Evolutionary conservation across 2,888 invertebrate species (phyloP).

Genomic region (Neoitamus cyanurus): DNA sequence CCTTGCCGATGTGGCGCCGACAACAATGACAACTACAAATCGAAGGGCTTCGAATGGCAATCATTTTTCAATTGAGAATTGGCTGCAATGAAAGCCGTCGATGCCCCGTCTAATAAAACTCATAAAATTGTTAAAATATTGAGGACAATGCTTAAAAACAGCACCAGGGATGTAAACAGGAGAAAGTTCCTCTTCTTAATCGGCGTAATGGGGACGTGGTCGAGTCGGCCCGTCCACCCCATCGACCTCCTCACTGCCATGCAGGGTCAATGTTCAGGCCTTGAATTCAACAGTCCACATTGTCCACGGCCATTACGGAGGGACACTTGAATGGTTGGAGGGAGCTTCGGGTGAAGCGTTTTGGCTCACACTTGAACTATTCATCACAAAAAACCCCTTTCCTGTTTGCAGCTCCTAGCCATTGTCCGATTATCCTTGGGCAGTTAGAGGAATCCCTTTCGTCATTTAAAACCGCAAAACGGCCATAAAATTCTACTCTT

Average conservation of each 20-base stretch:
- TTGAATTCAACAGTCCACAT: not conserved
- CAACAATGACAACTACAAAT: slow-evolving; percentile 34
- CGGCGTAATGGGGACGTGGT: not conserved
- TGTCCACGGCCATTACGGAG: not conserved
- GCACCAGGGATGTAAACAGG: not conserved
- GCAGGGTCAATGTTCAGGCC: not conserved
- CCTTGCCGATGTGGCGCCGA: not conserved
- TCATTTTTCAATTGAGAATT: slow-evolving; percentile 52
- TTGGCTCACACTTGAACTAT: slow-evolving; percentile 34
- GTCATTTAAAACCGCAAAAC: slow-evolving; percentile 16
- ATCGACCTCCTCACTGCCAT: not conserved
- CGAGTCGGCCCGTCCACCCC: not conserved
- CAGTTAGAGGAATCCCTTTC: slow-evolving; percentile 23
- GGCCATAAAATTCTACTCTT: slow-evolving; percentile 2
- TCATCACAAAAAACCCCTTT: slow-evolving; percentile 21
- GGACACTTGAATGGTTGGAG: not conserved
- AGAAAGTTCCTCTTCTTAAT: slow-evolving; percentile 17
- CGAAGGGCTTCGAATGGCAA: slow-evolving; percentile 35
- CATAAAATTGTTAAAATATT: slow-evolving; percentile 34
- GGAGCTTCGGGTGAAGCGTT: slow-evolving; percentile 8
- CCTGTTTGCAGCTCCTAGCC: not conserved
- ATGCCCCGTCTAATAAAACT: slow-evolving; percentile 24
- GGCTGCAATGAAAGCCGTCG: slow-evolving; percentile 48
- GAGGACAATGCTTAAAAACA: not conserved
- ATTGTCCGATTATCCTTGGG: slow-evolving; percentile 41